Evolutionary conservation across 2,797 vertebrate genomes (phyloP).

Genomic region (Cossypha polioptera): DNA sequence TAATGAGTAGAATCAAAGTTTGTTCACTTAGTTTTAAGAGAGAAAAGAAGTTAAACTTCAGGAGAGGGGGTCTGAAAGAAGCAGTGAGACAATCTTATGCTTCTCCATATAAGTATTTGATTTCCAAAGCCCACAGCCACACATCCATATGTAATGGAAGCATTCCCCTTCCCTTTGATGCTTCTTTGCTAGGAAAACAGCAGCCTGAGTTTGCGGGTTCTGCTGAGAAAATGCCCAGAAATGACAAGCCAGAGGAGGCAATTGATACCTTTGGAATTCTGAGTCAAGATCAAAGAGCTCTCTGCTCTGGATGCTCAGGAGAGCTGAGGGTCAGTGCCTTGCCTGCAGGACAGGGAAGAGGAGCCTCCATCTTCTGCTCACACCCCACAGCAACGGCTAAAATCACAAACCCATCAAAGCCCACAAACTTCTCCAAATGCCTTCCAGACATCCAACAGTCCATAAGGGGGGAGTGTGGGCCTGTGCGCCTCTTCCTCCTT

Average conservation of each 20-base stretch:
- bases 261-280: background rate
- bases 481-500: background rate
- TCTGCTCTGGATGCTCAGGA: background rate
- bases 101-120: background rate
- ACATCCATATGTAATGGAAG: background rate
- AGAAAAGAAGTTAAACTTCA: background rate
- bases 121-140: background rate
- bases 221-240: background rate
- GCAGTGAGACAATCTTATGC: background rate
- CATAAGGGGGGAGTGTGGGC: rapidly evolving
- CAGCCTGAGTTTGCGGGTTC: background rate
- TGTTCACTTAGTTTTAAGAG: background rate
- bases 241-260: background rate
- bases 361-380: background rate
- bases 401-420: background rate
- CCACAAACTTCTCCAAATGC: background rate
- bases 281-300: background rate
- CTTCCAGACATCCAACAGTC: background rate
- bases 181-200: background rate
- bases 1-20: background rate
- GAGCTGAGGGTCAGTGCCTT: background rate
- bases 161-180: too few species aligned
- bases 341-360: background rate
- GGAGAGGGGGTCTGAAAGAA: background rate
- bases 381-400: background rate